These are phyloP conservation scores for Caenorhabditis sp. DNA, from an alignment of 2,888 invertebrate species.

Conservation along the genomic window DNA sequence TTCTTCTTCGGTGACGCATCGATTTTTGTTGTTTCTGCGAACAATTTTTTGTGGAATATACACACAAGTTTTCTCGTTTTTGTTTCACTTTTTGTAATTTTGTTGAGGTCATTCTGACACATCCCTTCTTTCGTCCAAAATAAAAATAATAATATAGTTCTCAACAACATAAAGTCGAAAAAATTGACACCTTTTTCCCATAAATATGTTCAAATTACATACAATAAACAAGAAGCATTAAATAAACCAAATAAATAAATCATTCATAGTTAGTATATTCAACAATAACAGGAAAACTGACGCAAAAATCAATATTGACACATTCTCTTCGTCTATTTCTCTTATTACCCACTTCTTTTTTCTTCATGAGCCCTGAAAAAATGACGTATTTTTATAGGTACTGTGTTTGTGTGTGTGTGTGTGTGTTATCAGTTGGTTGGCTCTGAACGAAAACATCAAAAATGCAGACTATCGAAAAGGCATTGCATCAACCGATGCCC, in stretches of 20 bases:
- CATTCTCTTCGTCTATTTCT: background rate
- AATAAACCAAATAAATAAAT: too few species aligned
- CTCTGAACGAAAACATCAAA: background rate
- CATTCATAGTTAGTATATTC: background rate
- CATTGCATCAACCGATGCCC: conserved; percentile 69
- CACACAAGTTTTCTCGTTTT: background rate
- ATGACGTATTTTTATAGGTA: conserved; percentile 39
- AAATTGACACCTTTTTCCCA: too few species aligned
- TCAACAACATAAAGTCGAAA: too few species aligned
- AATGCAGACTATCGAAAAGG: conserved; percentile 69
- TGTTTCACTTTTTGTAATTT: background rate
- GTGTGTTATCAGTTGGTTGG: background rate
- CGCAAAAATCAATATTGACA: background rate
- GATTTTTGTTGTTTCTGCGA: conserved; percentile 1
- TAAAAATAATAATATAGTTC: too few species aligned
- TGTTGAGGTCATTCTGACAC: too few species aligned
- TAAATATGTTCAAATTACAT: too few species aligned
- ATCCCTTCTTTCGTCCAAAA: too few species aligned
- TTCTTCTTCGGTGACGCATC: background rate
- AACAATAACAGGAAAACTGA: background rate
- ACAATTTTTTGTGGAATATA: background rate
- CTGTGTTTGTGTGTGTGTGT: too few species aligned
- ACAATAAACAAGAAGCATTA: too few species aligned
- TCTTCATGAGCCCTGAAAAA: conserved; percentile 17
- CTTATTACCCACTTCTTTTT: conserved; percentile 8